Evolutionary conservation across 2,113 vertebrate genomes (phyloP).

Genomic region (Catagonus wagneri): DNA sequence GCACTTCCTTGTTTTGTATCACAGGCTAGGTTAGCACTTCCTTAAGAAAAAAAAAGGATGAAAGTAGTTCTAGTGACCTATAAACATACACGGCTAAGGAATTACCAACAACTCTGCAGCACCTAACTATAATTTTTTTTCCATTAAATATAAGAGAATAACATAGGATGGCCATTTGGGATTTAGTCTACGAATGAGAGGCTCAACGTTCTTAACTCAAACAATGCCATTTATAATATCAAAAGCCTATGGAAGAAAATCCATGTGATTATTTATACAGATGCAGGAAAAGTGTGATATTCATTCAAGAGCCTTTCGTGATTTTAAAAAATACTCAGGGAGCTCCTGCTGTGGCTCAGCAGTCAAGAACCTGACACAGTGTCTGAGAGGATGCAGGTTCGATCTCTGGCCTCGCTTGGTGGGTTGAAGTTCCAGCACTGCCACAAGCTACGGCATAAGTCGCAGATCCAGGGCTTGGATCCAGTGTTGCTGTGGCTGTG

Average conservation of each 20-base stretch:
- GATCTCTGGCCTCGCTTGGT: too few relatives aligned
- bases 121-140: neutral
- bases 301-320: neutral
- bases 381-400: too few relatives aligned
- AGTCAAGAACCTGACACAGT: too few relatives aligned
- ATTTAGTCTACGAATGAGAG: conserved; percentile 18
- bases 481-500: too few relatives aligned
- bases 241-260: conserved; percentile 32
- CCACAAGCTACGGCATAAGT: too few relatives aligned
- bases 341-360: too few relatives aligned
- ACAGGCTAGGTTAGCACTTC: neutral
- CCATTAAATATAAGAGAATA: conserved; percentile 27
- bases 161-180: neutral
- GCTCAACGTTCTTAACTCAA: conserved; percentile 23
- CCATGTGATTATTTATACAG: neutral
- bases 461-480: too few relatives aligned
- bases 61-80: neutral
- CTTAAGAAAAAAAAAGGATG: neutral
- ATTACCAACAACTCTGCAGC: neutral
- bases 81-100: conserved; percentile 11
- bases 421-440: too few relatives aligned
- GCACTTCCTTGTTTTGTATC: neutral
- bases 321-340: neutral
- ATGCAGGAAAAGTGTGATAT: neutral
- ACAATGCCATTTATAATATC: neutral